A percentile compares a stretch with the other conserved stretches of the same genome.
Evolutionary conservation across 1,140 invertebrate species (phyloP).

Genomic region (Ostrea denselamellosa): DNA sequence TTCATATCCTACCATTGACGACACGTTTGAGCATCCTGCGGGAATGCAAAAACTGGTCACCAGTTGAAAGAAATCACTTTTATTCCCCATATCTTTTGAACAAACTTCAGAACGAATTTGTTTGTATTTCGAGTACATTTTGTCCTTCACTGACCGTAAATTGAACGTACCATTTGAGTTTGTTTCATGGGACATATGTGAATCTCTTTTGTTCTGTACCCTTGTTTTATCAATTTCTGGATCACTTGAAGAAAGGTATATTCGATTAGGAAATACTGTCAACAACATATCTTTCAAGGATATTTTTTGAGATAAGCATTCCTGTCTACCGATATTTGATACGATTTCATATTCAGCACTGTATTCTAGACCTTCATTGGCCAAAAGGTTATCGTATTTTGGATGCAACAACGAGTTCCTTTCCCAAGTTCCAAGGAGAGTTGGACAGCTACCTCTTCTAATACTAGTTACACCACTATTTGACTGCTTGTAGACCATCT

Average conservation of each 20-base stretch:
- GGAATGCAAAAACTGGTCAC: neutral
- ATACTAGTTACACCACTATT: neutral
- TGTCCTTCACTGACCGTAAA: neutral
- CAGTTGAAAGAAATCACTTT: neutral
- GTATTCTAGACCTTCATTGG: neutral
- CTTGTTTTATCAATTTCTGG: neutral
- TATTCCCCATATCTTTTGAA: neutral
- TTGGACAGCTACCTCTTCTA: conserved; percentile 16
- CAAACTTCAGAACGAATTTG: neutral
- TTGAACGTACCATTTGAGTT: neutral
- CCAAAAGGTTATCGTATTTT: conserved; percentile 1
- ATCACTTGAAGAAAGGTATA: neutral
- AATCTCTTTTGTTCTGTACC: neutral
- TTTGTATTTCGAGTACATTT: neutral
- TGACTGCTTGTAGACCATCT: neutral
- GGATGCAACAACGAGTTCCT: neutral
- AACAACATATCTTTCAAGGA: neutral
- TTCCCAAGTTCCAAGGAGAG: neutral
- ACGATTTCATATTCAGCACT: neutral
- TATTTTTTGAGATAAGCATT: neutral
- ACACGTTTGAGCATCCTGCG: neutral
- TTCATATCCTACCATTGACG: neutral
- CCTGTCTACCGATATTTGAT: neutral
- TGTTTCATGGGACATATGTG: neutral
- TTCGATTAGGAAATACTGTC: neutral